Conservation (phyloP, 2,113 vertebrate species). For the Tachysurus vachellii region DNA sequence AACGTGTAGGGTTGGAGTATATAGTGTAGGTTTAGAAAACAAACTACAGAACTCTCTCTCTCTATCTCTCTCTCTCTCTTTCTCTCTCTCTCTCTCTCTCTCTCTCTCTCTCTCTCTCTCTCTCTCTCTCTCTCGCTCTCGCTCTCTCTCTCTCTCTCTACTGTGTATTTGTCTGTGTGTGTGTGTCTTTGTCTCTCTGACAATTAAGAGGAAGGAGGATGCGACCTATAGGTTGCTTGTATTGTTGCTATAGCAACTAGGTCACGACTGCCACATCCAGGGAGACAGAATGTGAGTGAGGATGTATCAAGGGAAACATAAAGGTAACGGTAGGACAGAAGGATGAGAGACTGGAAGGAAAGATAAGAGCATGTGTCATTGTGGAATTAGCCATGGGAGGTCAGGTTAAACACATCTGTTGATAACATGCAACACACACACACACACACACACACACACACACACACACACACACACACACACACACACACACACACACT, state of each 20-base stretch:
- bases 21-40: neutral
- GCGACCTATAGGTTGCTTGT: conserved; percentile 52
- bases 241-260: conserved; percentile 71
- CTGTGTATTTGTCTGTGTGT: neutral
- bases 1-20: no score
- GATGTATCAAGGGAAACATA: conserved; percentile 47
- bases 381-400: conserved; percentile 16
- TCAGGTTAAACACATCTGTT: conserved; percentile 21
- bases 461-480: neutral
- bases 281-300: conserved; percentile 54
- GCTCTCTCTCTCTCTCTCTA: conserved; percentile 2
- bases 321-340: conserved; percentile 24
- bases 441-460: conserved; percentile 16
- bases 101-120: conserved; percentile 24
- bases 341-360: conserved; percentile 34
- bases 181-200: conserved; percentile 9
- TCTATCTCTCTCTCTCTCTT: conserved; percentile 14
- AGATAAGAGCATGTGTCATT: conserved; percentile 32
- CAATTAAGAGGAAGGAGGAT: conserved; percentile 40
- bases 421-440: conserved; percentile 23
- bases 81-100: neutral
- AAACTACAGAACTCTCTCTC: neutral
- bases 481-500: neutral
- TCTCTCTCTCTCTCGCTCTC: neutral
- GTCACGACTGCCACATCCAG: conserved; percentile 64